A percentile compares a stretch with the other conserved stretches of the same genome.
Conservation (phyloP, 1,140 invertebrate genomes). For the Potamilus streckersoni region DNA sequence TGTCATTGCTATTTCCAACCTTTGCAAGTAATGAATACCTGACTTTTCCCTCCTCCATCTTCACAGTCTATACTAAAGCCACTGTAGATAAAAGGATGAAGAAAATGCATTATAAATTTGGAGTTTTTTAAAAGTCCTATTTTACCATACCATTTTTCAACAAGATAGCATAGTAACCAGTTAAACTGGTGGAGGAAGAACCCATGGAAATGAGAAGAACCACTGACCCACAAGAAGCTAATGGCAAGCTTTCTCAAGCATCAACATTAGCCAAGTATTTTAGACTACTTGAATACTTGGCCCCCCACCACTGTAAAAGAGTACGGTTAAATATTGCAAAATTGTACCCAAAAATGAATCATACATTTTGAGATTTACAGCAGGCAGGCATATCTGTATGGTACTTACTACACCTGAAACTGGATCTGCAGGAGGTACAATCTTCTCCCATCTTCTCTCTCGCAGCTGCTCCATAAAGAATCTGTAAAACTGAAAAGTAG, state of each 20-base stretch:
- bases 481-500: conserved; percentile 39
- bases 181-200: too few species aligned
- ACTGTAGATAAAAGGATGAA: too few species aligned
- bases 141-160: background rate
- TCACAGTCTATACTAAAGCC: too few species aligned
- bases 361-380: background rate
- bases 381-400: background rate
- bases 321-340: background rate
- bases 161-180: too few species aligned
- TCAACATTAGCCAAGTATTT: too few species aligned
- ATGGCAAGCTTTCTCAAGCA: too few species aligned
- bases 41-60: too few species aligned
- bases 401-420: conserved; percentile 29
- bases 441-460: conserved; percentile 69
- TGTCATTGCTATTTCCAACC: too few species aligned
- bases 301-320: too few species aligned
- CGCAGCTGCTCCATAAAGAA: conserved; percentile 62
- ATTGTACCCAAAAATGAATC: background rate
- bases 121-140: conserved; percentile 31
- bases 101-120: background rate
- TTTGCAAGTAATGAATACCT: background rate
- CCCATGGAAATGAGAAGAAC: too few species aligned
- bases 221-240: too few species aligned
- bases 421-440: conserved; percentile 46
- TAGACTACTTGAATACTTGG: too few species aligned